A percentile compares a stretch with the other conserved stretches of the same genome.
phyloP scores from a whole-genome alignment of 2,113 vertebrate species.

The Gobio gobio region DNA sequence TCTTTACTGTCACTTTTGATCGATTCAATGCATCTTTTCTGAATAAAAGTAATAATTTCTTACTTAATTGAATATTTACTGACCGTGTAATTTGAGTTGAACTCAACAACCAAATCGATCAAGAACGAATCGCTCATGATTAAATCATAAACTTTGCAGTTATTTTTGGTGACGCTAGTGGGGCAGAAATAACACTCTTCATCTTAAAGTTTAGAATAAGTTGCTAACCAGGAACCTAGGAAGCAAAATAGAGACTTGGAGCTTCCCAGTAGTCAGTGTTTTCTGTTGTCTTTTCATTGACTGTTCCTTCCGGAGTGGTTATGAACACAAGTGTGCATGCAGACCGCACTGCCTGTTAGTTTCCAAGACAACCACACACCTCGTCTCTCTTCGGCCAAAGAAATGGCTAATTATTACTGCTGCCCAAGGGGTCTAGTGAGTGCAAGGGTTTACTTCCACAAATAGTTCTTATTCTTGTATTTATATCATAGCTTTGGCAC shows the following conservation, averaged over 20 bases:
- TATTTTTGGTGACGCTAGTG: not conserved
- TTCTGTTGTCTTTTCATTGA: conserved; percentile 52
- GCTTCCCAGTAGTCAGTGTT: conserved; percentile 34
- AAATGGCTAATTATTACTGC: conserved; percentile 57
- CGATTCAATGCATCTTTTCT: not conserved
- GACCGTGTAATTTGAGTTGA: not conserved
- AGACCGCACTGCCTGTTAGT: conserved; percentile 72
- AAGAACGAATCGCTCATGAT: not conserved
- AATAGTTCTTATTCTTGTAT: conserved; percentile 3
- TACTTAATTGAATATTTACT: not conserved
- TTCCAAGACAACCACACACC: conserved; percentile 77
- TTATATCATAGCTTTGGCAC: not conserved
- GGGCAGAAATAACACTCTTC: not conserved
- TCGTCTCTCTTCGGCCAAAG: conserved; percentile 54
- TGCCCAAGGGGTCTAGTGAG: conserved; percentile 42
- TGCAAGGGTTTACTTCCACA: conserved; percentile 9
- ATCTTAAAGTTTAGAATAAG: not conserved
- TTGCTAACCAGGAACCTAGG: not conserved
- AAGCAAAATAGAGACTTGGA: not conserved
- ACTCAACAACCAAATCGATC: not conserved
- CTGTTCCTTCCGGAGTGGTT: conserved; percentile 50
- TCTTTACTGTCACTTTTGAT: not conserved
- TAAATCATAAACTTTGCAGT: not conserved
- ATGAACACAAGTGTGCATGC: conserved; percentile 56
- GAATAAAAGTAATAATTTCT: not conserved